Conservation (phyloP, 2,113 vertebrate genomes). For the Hydropotes inermis region DNA sequence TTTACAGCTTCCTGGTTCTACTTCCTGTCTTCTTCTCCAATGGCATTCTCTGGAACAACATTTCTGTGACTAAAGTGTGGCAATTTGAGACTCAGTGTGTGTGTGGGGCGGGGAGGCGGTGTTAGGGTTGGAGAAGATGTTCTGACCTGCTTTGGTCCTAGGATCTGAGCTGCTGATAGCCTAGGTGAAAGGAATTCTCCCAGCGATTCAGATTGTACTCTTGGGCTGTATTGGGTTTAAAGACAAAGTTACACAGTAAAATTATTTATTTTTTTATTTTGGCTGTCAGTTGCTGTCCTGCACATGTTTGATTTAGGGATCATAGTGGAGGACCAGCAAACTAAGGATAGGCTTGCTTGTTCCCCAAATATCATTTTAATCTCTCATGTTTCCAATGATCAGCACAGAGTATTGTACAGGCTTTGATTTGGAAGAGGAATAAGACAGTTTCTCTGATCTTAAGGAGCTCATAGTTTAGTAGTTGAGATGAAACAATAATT, state of each 20-base stretch:
- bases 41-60: not conserved
- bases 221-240: not conserved
- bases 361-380: not conserved
- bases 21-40: not conserved
- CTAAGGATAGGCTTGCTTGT: not conserved
- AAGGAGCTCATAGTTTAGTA: not conserved
- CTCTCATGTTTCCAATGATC: not conserved
- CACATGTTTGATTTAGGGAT: not conserved
- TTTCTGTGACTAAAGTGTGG: not conserved
- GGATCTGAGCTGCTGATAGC: not conserved
- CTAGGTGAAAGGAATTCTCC: not conserved
- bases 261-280: not conserved
- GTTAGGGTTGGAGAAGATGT: not conserved
- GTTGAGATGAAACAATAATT: not conserved
- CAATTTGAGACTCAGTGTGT: not conserved
- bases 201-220: not conserved
- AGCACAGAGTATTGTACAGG: not conserved
- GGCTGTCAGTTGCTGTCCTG: not conserved
- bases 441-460: not conserved
- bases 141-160: not conserved
- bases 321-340: not conserved
- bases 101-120: too few species aligned
- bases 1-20: not conserved
- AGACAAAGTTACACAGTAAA: not conserved
- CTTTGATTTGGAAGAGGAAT: not conserved